A percentile compares a stretch with the other conserved stretches of the same genome.
Evolutionary conservation across 2,888 invertebrate species (phyloP).

Genomic region (Ophion obscuratus): DNA sequence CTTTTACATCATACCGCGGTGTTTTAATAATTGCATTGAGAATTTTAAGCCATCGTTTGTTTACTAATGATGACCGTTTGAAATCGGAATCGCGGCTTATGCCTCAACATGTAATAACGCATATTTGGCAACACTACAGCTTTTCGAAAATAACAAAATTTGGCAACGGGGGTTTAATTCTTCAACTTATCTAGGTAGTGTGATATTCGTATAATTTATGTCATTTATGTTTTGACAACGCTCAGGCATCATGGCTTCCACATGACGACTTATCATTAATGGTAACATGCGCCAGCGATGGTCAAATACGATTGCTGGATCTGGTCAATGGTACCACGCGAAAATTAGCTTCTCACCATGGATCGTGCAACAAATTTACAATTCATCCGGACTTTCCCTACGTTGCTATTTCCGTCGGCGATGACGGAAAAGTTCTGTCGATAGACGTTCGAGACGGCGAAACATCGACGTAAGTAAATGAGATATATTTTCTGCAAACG

Average conservation of each 20-base stretch:
- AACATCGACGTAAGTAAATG: slow-evolving; percentile 86
- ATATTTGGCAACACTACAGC: too few relatives aligned
- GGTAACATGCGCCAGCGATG: slow-evolving; percentile 95
- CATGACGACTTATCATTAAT: slow-evolving; percentile 92
- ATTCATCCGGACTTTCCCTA: slow-evolving; percentile 91
- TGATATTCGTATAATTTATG: background rate
- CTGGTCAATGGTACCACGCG: slow-evolving; percentile 84
- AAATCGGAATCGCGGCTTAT: too few relatives aligned
- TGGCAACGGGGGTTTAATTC: too few relatives aligned
- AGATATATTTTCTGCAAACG: slow-evolving; percentile 13
- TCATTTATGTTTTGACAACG: slow-evolving; percentile 34
- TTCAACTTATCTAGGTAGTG: too few relatives aligned
- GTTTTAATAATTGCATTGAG: too few relatives aligned
- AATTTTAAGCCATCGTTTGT: too few relatives aligned
- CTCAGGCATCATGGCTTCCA: slow-evolving; percentile 92
- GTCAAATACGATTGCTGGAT: slow-evolving; percentile 89
- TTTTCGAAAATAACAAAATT: too few relatives aligned
- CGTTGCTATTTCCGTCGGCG: slow-evolving; percentile 93
- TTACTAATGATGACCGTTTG: too few relatives aligned
- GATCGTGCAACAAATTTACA: slow-evolving; percentile 94
- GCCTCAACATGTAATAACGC: too few relatives aligned
- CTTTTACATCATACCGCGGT: too few relatives aligned
- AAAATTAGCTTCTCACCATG: slow-evolving; percentile 88
- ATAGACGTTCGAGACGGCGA: slow-evolving; percentile 92
- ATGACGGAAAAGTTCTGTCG: slow-evolving; percentile 93